Base-by-base conservation (phyloP, 2,113 vertebrate species). In the Bettongia penicillata region DNA sequence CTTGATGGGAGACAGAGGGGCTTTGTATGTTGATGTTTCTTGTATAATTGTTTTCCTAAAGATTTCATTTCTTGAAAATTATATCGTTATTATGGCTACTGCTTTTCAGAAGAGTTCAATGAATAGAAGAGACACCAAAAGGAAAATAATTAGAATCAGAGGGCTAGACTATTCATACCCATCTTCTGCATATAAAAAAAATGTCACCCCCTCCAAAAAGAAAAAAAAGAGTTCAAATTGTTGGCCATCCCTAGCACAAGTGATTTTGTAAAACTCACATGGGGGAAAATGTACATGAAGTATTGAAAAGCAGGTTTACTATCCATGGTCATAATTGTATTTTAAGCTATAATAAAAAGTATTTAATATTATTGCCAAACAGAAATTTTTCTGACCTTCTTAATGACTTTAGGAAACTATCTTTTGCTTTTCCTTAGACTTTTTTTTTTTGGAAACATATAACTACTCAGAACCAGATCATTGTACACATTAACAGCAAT, bases 11-110 rank as follows among this genome's bases (percentile, higher is more conserved):
- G 90, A 77, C 77, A 26, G 25, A 55, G 43, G 57, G 57, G 53
- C 53, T 96, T 51, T 49, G 19, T 84, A 31, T 43, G 43, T n/a
- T 61, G 61, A 3, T 16, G 90, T 90, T 90, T 50, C 1, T 25
- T 90, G 37, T 90, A 50, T 90, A 51, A 51, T 84, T 84, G 9
- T 90, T 90, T 90, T 90, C 25, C 47, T 51, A 51, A 90, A 90
- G 89, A 92, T 93, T 51, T n/a, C 24, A n/a, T 96, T 94, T 93
- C 92, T 94, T 95, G 50, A 16, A 68, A 89, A 93, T 93, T 92
- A 53, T 55, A 51, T n/a, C 48, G 57, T 2, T 19, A 90, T 43
- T 11, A 52, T 2, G 43, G n/a, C 84, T 57, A 90, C 8, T 90
- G 48, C 47, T 90, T 28, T 90, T 23, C 25, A 50, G 48, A 90